A percentile compares a stretch with the other conserved stretches of the same genome.
These are phyloP conservation scores for Silurus glanis DNA, from an alignment of 2,113 vertebrate genomes.

Conservation along the genomic window DNA sequence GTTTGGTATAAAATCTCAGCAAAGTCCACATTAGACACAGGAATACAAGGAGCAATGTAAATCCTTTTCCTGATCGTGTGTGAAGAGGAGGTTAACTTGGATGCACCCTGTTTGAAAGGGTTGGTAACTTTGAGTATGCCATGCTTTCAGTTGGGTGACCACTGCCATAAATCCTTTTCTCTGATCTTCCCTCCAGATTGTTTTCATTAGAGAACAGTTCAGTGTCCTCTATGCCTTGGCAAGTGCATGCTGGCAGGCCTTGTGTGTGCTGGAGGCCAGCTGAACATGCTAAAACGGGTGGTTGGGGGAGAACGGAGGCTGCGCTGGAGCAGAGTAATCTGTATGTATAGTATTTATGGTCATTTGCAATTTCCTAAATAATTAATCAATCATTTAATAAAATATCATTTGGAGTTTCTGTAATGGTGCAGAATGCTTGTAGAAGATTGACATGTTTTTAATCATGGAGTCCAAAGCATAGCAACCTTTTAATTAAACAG, in stretches of 20 bases:
- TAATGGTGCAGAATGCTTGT: constrained; percentile 59
- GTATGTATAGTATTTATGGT: background rate
- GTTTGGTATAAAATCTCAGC: constrained; percentile 41
- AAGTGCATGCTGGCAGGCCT: constrained; percentile 67
- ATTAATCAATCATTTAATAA: background rate
- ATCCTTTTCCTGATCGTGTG: constrained; percentile 27
- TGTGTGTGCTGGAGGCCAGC: constrained; percentile 60
- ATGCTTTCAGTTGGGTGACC: constrained; percentile 68
- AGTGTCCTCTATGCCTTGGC: constrained; percentile 64
- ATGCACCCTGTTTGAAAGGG: constrained; percentile 36
- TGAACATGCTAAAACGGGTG: constrained; percentile 61
- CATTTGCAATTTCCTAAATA: background rate
- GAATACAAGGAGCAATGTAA: constrained; percentile 29
- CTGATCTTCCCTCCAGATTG: constrained; percentile 69
- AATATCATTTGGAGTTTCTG: background rate
- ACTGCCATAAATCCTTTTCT: constrained; percentile 62
- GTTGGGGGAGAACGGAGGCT: too few relatives aligned
- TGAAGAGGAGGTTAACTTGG: constrained; percentile 34
- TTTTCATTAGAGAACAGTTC: constrained; percentile 71
- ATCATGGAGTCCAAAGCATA: constrained; percentile 59
- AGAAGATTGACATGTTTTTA: constrained; percentile 62
- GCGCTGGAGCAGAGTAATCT: constrained; percentile 50
- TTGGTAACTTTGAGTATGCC: constrained; percentile 60
- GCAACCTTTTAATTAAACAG: constrained; percentile 60
- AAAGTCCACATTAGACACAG: constrained; percentile 3